Percentiles rank a stretch among this genome's conserved stretches.
phyloP scores from a whole-genome alignment of 2,797 vertebrate species.

The Hapalemur alaotrensis region DNA sequence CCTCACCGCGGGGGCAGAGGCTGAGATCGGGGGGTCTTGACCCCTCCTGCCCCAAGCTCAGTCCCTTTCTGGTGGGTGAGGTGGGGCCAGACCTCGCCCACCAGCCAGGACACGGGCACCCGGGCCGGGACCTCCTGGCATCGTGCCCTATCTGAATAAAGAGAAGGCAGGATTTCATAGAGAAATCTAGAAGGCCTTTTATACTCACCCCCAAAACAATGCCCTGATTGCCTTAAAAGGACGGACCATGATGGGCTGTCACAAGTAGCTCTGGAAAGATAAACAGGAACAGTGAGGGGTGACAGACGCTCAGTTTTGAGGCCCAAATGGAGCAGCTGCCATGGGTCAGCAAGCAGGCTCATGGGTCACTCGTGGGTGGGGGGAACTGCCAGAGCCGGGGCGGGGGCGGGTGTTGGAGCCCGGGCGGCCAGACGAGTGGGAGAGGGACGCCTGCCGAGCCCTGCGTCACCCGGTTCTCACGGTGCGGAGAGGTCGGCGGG shows the following conservation, averaged over 20 bases:
- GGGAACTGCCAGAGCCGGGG: background rate
- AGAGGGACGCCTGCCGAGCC: background rate
- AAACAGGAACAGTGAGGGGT: background rate
- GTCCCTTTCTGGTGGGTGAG: background rate
- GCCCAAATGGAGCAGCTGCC: background rate
- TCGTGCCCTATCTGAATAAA: background rate
- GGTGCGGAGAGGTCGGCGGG: background rate
- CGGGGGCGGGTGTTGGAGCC: background rate
- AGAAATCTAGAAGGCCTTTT: background rate
- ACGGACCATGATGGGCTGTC: background rate
- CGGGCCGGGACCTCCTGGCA: rapidly evolving
- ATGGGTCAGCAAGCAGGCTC: rapidly evolving
- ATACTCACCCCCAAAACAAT: background rate
- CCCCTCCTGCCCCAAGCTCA: rapidly evolving
- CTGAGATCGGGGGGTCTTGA: background rate
- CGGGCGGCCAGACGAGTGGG: background rate
- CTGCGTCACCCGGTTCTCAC: background rate
- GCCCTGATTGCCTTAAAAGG: slow-evolving; percentile 20
- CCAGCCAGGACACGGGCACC: background rate
- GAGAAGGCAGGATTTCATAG: background rate
- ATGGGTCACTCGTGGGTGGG: background rate
- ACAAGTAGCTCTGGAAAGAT: slow-evolving; percentile 35
- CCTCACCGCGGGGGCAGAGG: rapidly evolving
- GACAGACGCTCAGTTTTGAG: background rate
- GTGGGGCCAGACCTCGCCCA: background rate